Base-by-base conservation (phyloP, 2,888 invertebrate genomes). In the Lissocephala sabroskyi region DNA sequence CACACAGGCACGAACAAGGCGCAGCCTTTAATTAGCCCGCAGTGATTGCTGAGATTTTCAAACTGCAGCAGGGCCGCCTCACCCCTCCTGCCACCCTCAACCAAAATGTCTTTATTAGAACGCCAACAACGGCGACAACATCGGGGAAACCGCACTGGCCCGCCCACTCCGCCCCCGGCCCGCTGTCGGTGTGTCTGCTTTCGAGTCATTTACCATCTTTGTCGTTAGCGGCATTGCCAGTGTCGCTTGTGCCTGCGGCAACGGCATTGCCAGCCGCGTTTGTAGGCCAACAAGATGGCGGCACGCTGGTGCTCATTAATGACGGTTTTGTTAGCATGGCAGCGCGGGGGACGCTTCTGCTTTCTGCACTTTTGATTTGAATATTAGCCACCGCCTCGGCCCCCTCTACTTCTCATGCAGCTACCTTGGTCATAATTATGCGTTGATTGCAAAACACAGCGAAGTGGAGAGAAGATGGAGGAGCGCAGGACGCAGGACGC, bases 241-340 rank as follows among this genome's bases (percentile, higher is more conserved):
- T 23, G 26, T 28, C 11, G 39, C 32, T 19, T 32, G 16, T 28
- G 23, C n/a, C 9, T 9, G 17, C 14, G 10, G 16, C 28, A 10
- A 33, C 47, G 36, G 28, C 46, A 44, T 41, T 45, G n/a, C 18
- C 32, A 37, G 35, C 41, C 45, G 36, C 30, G 30, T 42, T 47
- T 56, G 47, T 50, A 49, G 33, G 60, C 60, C 52, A 56, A 47
- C 57, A 30, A 17, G 14, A 40, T 28, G 41, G 58, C 53, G 63
- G 58, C 51, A 39, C 54, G 58, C 57, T 63, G 57, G 49, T 37
- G 52, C 55, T 75, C 71, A 70, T 68, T 68, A 68, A 74, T 70
- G 65, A 59, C 55, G 55, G 19, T 28, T 41, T 50, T 47, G 28
- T 50, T 16, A 6, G 10, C 23, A 35, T 14, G 16, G 35, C 35